Evolutionary conservation across 2,113 vertebrate species (phyloP).

Genomic region (Spermophilus dauricus): DNA sequence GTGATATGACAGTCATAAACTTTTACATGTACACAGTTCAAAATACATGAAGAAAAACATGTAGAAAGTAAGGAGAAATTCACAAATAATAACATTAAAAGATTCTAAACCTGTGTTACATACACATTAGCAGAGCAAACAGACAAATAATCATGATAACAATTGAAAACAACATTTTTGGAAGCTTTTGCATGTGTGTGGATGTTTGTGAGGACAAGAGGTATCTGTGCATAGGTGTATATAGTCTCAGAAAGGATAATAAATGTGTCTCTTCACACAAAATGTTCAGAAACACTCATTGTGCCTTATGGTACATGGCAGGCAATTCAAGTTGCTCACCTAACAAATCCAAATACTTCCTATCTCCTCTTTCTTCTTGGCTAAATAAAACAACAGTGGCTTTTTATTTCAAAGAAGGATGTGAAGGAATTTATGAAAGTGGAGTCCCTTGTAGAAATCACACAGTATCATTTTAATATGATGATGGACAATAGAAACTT

Average conservation of each 20-base stretch:
- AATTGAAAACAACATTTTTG: neutral
- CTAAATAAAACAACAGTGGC: neutral
- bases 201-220: neutral
- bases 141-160: neutral
- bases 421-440: neutral
- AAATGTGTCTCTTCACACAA: neutral
- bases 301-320: neutral
- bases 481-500: neutral
- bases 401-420: constrained; percentile 21
- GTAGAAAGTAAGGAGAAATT: constrained; percentile 43
- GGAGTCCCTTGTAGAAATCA: neutral
- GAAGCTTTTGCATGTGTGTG: neutral
- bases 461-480: neutral
- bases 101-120: neutral
- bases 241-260: neutral
- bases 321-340: neutral
- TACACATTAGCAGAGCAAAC: neutral
- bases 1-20: constrained; percentile 24
- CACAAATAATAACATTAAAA: neutral
- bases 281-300: constrained; percentile 12
- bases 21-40: constrained; percentile 12
- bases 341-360: neutral
- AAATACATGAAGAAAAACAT: constrained; percentile 9
- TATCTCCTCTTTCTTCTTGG: neutral
- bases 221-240: neutral